These are phyloP conservation scores for Eilema caniola DNA, from an alignment of 2,888 invertebrate genomes.

Conservation along the genomic window DNA sequence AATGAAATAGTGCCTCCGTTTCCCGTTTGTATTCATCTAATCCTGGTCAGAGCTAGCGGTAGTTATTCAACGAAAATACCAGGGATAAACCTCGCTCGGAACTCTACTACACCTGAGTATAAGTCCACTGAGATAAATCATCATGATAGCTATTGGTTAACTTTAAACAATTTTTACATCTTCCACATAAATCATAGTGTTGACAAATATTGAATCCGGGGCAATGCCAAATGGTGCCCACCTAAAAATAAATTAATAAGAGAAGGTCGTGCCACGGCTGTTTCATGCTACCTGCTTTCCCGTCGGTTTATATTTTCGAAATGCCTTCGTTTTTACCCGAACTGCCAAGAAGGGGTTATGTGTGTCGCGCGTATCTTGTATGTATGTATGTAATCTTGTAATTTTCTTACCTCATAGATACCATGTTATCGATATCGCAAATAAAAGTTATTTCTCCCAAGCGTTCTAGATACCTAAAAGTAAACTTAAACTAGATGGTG, in stretches of 20 bases:
- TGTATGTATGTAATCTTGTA: no score
- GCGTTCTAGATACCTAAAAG: no score
- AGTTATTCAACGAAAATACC: slow-evolving; percentile 67
- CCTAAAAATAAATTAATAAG: slow-evolving; percentile 23
- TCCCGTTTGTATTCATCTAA: slow-evolving; percentile 62
- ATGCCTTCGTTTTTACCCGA: no score
- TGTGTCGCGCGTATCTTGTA: no score
- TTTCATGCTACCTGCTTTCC: slow-evolving; percentile 20
- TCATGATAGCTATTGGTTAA: slow-evolving; percentile 26
- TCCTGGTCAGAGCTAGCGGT: slow-evolving; percentile 56
- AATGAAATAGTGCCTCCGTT: slow-evolving; percentile 57
- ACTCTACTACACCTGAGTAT: slow-evolving; percentile 51
- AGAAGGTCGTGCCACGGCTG: slow-evolving; percentile 29
- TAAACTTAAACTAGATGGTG: no score
- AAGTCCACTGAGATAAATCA: slow-evolving; percentile 48
- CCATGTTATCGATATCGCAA: no score
- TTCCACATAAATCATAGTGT: slow-evolving; percentile 32
- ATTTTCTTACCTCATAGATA: no score
- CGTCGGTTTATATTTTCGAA: neutral
- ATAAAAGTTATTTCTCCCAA: no score
- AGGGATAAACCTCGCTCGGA: slow-evolving; percentile 50
- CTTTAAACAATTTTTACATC: slow-evolving; percentile 23
- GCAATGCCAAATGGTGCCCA: slow-evolving; percentile 26
- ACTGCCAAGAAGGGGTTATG: no score
- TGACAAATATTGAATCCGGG: slow-evolving; percentile 26